phyloP scores from a whole-genome alignment of 1,140 invertebrate species.

The Magallana ariakensis region DNA sequence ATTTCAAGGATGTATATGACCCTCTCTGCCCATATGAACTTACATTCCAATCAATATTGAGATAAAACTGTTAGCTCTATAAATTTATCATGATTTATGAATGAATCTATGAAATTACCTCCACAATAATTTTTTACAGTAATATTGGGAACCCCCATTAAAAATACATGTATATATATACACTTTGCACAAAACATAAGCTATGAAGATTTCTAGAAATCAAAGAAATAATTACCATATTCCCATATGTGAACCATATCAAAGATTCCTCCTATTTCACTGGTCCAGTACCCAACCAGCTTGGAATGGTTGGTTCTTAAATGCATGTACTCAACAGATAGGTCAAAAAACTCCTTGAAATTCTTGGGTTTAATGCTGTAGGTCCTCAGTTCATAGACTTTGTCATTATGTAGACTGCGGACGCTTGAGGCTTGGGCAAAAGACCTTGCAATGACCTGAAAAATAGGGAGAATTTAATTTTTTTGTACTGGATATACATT shows the following conservation, averaged over 20 bases:
- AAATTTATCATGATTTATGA: no score
- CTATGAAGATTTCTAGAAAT: no score
- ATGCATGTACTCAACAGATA: conserved; percentile 75
- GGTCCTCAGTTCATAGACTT: conserved; percentile 75
- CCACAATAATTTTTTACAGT: no score
- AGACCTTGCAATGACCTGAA: conserved; percentile 6
- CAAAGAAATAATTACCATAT: conserved; percentile 73
- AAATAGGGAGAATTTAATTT: neutral
- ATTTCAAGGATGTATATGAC: no score
- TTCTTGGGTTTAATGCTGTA: conserved; percentile 70
- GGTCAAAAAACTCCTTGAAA: conserved; percentile 70
- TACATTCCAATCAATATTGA: no score
- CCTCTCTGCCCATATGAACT: no score
- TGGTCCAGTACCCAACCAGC: conserved; percentile 77
- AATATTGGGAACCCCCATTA: no score
- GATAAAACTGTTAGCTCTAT: no score
- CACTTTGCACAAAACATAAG: no score
- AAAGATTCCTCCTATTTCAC: conserved; percentile 78
- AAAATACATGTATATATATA: no score
- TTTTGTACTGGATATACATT: neutral
- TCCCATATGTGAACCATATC: conserved; percentile 80
- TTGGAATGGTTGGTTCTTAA: conserved; percentile 75
- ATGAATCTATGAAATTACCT: no score
- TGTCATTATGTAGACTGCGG: neutral
- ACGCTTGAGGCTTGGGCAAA: neutral